Evolutionary conservation across 2,797 vertebrate genomes (phyloP), one percentile per base, ranked within the genome.

Genomic region (Schizopygopsis malacanthus): DNA sequence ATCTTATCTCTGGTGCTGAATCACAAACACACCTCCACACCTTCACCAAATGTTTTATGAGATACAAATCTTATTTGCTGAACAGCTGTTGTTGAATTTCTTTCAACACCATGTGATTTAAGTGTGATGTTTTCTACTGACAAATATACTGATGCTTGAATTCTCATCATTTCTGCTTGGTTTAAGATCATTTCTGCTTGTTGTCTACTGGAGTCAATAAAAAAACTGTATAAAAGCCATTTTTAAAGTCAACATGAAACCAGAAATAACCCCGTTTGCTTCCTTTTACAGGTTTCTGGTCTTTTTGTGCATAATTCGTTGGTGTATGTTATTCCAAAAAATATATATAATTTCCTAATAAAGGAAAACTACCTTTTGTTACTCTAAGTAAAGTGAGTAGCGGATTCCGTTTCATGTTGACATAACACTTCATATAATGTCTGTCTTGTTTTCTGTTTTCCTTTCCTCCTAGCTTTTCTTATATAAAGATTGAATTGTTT

Each of bases 401-500:
- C 5, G 0, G 67, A 76, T 52, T 13, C 4, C 13, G 37, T 84
- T 84, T 84, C 22, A 69, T 69, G 82, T 84, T 77, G 73, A 67
- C 56, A 22, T 39, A n/a, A 84, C 78, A 16, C 69, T 50, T 54
- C 16, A 54, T 78, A 28, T 54, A 78, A 84, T 85, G 65, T 71
- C 70, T 73, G 1, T 45, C n/a, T 67, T 52, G 28, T 69, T 67
- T 61, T 50, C 63, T 81, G 86, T 75, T 59, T 71, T 70, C 82
- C 89, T 87, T 86, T 25, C 85, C 84, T 88, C 85, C 39, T 59
- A 37, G 43, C 63, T 69, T 52, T 56, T 43, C 50, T 72, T 73
- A 91, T 91, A 90, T 89, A 87, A 75, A 20, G 25, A 28, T 91
- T 91, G 93, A 93, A 95, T 94, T 94, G 93, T 95, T 94, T 89